These are phyloP conservation scores for Tachina fera DNA, from an alignment of 2,888 invertebrate genomes.

Conservation along the genomic window DNA sequence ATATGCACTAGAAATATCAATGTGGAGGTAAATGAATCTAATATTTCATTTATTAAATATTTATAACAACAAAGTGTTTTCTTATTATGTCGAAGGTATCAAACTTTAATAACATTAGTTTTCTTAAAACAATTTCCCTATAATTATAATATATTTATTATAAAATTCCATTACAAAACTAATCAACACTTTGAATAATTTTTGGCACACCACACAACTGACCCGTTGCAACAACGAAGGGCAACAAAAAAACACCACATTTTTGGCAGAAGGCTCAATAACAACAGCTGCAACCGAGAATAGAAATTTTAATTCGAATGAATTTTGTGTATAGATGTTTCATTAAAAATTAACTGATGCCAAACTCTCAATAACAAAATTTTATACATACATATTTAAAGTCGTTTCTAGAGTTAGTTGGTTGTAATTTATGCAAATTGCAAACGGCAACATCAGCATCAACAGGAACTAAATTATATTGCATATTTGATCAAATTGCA, in stretches of 20 bases:
- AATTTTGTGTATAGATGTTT: neutral
- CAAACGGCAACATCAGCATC: conserved; percentile 47
- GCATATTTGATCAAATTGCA: conserved; percentile 60
- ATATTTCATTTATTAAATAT: neutral
- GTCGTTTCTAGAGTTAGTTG: conserved; percentile 9
- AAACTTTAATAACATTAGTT: neutral
- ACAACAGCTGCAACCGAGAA: conserved; percentile 48
- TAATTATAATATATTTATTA: conserved; percentile 9
- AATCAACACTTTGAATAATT: conserved; percentile 24
- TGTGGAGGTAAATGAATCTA: neutral
- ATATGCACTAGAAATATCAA: neutral
- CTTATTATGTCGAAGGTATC: neutral
- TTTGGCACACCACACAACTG: neutral
- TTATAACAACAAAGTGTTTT: neutral
- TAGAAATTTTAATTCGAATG: conserved; percentile 17
- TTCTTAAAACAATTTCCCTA: neutral
- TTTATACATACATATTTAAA: conserved; percentile 42
- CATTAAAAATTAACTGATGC: conserved; percentile 46
- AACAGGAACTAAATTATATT: conserved; percentile 52
- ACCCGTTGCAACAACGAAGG: neutral
- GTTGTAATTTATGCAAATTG: conserved; percentile 68
- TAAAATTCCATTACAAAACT: conserved; percentile 37
- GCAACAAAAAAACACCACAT: neutral
- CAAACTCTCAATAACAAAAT: conserved; percentile 50
- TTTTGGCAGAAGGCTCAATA: neutral